Conservation (phyloP, 2,797 vertebrate genomes). For the Bradypodion ventrale region DNA sequence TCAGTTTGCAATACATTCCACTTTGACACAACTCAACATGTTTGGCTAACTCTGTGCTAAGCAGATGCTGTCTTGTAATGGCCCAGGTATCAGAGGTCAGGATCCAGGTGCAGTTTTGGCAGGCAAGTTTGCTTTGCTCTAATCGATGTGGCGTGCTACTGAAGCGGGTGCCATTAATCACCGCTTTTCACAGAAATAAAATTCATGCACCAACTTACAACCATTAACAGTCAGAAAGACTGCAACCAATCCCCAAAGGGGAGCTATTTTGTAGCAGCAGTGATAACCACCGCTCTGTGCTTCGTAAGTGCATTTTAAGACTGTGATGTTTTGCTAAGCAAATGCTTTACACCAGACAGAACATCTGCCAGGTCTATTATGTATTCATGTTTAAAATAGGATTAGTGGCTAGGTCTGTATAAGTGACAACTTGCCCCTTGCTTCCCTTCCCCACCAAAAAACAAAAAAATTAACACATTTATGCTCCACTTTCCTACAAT, state of each 20-base stretch:
- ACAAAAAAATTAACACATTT: constrained; percentile 58
- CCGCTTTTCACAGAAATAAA: constrained; percentile 39
- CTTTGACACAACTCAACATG: constrained; percentile 23
- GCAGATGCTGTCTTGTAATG: constrained; percentile 32
- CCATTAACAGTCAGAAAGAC: constrained; percentile 49
- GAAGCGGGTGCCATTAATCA: constrained; percentile 55
- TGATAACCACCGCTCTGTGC: constrained; percentile 42
- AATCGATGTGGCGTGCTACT: constrained; percentile 31
- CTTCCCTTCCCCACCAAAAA: constrained; percentile 20
- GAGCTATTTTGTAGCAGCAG: constrained; percentile 40
- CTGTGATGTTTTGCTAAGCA: constrained; percentile 52
- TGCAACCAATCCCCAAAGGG: constrained; percentile 36
- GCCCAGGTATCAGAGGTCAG: constrained; percentile 51
- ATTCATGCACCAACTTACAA: constrained; percentile 46
- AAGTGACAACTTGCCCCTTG: constrained; percentile 49
- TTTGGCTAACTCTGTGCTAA: constrained; percentile 38
- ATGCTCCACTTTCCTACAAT: constrained; percentile 47
- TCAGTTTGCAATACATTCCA: neutral
- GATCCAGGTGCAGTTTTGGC: constrained; percentile 14
- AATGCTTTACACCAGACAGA: constrained; percentile 61
- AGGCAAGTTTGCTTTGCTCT: constrained; percentile 52
- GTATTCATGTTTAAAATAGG: constrained; percentile 68
- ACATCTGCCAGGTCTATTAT: constrained; percentile 66
- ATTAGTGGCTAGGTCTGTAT: constrained; percentile 66
- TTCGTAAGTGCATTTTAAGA: constrained; percentile 51